A percentile compares a stretch with the other conserved stretches of the same genome.
phyloP scores from a whole-genome alignment of 2,113 vertebrate species.

The Megaleporinus macrocephalus region DNA sequence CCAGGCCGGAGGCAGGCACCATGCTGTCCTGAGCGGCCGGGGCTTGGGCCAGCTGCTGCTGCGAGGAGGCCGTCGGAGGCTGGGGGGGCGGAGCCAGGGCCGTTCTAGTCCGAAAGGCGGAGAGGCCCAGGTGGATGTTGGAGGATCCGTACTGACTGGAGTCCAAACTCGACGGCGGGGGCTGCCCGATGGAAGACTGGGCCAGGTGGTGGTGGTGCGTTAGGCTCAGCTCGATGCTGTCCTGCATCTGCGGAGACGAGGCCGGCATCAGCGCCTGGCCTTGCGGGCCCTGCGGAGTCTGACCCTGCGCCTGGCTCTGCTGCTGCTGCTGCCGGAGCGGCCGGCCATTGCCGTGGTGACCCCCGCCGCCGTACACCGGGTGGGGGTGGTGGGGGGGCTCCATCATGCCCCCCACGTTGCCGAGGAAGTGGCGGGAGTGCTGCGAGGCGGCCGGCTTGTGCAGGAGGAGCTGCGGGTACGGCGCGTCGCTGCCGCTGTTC shows the following conservation, averaged over 20 bases:
- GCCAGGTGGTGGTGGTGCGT: slow-evolving; percentile 84
- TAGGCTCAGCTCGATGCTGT: slow-evolving; percentile 87
- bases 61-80: slow-evolving; percentile 70
- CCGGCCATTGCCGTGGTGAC: slow-evolving; percentile 80
- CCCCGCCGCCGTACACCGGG: slow-evolving; percentile 78
- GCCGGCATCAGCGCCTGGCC: slow-evolving; percentile 70
- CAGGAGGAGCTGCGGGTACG: slow-evolving; percentile 86
- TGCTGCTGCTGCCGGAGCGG: slow-evolving; percentile 78
- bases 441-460: slow-evolving; percentile 89
- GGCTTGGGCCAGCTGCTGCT: slow-evolving; percentile 71
- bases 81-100: slow-evolving; percentile 69
- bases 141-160: slow-evolving; percentile 83
- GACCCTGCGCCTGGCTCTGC: slow-evolving; percentile 76
- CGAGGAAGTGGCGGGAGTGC: slow-evolving; percentile 82
- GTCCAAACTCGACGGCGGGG: slow-evolving; percentile 79
- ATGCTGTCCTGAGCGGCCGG: slow-evolving; percentile 80
- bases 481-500: slow-evolving; percentile 75
- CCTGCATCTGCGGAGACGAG: slow-evolving; percentile 81
- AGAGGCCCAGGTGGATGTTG: slow-evolving; percentile 85
- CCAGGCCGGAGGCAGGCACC: slow-evolving; percentile 67
- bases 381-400: slow-evolving; percentile 83
- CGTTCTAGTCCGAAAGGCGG: slow-evolving; percentile 95
- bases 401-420: slow-evolving; percentile 66
- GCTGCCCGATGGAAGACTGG: slow-evolving; percentile 82
- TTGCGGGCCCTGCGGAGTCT: slow-evolving; percentile 66